Evolutionary conservation across 2,113 vertebrate genomes (phyloP), one percentile per base, ranked within the genome.

Genomic region (Ailuropoda melanoleuca): DNA sequence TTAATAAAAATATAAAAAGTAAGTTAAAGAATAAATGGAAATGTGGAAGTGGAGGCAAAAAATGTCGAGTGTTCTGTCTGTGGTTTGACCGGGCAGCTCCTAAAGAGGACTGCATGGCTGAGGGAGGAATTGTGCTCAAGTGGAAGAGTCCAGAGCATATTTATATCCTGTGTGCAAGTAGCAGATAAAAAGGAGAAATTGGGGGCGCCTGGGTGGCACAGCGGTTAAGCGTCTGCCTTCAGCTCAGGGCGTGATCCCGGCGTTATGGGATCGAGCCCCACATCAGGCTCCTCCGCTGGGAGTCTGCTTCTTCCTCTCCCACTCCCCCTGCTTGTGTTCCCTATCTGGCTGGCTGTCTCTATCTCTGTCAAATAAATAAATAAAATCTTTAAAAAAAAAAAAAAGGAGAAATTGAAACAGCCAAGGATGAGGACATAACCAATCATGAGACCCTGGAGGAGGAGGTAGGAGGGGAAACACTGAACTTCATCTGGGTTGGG

Each of bases 51-150:
- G 0, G 14, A 86, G 13, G 46, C 39, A 77, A 53, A 43, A 70
- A 85, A 77, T 56, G 18, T 26, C 21, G n/a, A 64, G 46, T n/a
- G 26, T 88, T 10, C 26, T 37, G 1, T 87, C 58, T 9, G 0
- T 17, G 39, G 64, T n/a, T 77, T 19, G 11, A 29, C 10, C 6
- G 34, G 31, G 72, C 17, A 39, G 31, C 8, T 68, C 21, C 89
- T 74, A 21, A 0, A 50, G n/a, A 50, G 26, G 15, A 62, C 37
- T 9, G 3, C 23, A 34, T 0, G 18, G 24, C 4, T 86, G 23
- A 55, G 66, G 19, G 8, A 87, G 50, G 43, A 66, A 46, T 8
- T 77, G 50, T 17, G 37, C 85, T 84, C 43, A 72, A 68, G 55
- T 21, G 8, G 34, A 66, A 84, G 64, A 46, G 18, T 46, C 68